Percentiles rank a stretch among this genome's conserved stretches.
Conservation (phyloP, 2,888 invertebrate species). For the Troides oblongomaculatus region DNA sequence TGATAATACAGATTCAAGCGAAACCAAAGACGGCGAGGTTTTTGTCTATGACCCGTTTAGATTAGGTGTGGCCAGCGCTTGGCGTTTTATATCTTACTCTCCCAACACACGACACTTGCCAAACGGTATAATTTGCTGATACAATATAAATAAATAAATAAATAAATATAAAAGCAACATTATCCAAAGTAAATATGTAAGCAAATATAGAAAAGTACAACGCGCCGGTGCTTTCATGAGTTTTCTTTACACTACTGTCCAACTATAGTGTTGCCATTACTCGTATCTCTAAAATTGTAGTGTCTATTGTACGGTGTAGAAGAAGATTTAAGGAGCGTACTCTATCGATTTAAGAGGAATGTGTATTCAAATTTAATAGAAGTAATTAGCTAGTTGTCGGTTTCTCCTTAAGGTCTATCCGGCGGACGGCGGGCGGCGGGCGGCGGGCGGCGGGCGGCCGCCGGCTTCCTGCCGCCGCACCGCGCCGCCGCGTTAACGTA, state of each 20-base stretch:
- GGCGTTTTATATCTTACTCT: conserved; percentile 6
- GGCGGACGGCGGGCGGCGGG: conserved; percentile 9
- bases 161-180: conserved; percentile 49
- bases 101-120: background rate
- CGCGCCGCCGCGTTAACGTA: conserved; percentile 50
- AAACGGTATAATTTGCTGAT: conserved; percentile 12
- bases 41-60: conserved; percentile 7
- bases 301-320: conserved; percentile 34
- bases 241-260: conserved; percentile 27
- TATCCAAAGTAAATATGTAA: conserved; percentile 57
- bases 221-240: conserved; percentile 30
- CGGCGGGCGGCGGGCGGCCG: background rate
- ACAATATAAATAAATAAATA: conserved; percentile 31
- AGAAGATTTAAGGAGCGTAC: conserved; percentile 38
- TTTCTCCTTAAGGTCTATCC: conserved; percentile 57
- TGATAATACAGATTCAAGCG: conserved; percentile 3
- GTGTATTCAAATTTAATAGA: conserved; percentile 54
- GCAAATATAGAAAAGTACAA: conserved; percentile 66
- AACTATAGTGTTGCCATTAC: conserved; percentile 41
- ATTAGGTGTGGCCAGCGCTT: conserved; percentile 11
- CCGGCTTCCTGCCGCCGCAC: conserved; percentile 32
- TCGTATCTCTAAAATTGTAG: conserved; percentile 39
- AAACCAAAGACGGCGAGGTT: conserved; percentile 13
- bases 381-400: conserved; percentile 70
- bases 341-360: conserved; percentile 67